Conservation (phyloP, 2,888 invertebrate genomes). For the Pachymerium ferrugineum region DNA sequence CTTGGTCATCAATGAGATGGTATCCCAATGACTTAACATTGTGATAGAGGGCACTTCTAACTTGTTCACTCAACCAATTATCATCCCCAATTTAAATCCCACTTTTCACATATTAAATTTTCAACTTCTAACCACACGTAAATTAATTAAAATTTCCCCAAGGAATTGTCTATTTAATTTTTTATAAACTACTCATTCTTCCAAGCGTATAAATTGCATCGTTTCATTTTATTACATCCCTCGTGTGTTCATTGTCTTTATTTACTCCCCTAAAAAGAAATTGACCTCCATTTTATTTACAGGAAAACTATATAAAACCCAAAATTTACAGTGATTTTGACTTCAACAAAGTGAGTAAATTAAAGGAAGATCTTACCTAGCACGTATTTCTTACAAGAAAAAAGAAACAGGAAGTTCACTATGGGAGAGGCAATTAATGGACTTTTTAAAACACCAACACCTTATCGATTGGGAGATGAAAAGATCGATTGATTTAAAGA, state of each 20-base stretch:
- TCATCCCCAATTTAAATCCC: not conserved
- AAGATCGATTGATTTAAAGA: not conserved
- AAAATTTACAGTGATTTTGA: not conserved
- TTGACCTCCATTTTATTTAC: no score
- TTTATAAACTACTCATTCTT: not conserved
- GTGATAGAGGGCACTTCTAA: not conserved
- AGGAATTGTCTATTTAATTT: not conserved
- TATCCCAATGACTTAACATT: not conserved
- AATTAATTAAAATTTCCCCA: no score
- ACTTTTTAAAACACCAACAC: not conserved
- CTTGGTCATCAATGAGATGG: conserved; percentile 10
- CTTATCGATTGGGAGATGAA: not conserved
- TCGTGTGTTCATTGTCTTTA: not conserved
- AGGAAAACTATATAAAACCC: no score
- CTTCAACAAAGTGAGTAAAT: not conserved
- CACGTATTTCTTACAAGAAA: no score
- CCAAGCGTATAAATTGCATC: not conserved
- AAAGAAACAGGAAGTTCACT: not conserved
- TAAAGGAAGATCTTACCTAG: not conserved
- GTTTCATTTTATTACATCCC: no score
- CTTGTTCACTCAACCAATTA: not conserved
- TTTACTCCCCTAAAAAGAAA: not conserved
- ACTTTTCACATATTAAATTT: not conserved
- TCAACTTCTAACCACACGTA: no score
- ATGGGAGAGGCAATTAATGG: not conserved